A percentile compares a stretch with the other conserved stretches of the same genome.
Conservation (phyloP, 2,113 vertebrate species). For the Menura novaehollandiae region DNA sequence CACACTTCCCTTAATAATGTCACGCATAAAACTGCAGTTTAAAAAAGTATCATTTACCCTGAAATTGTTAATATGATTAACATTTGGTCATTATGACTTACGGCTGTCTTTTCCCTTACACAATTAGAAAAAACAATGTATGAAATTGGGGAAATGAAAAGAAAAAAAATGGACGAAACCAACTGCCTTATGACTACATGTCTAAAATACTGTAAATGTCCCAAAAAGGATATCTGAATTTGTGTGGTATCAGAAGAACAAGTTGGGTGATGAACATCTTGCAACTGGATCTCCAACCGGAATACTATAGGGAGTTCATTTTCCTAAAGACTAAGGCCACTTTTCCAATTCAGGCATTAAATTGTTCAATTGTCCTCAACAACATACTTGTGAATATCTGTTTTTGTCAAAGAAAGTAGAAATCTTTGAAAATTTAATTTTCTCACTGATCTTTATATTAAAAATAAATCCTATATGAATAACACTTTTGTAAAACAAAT, state of each 20-base stretch:
- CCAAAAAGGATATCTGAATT: neutral
- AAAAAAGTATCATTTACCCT: neutral
- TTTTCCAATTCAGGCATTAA: neutral
- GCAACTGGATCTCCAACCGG: neutral
- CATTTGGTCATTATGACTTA: neutral
- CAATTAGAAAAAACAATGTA: neutral
- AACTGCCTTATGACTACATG: neutral
- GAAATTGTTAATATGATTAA: neutral
- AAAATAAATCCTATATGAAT: constrained; percentile 13
- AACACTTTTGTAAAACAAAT: neutral
- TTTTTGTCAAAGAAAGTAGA: neutral
- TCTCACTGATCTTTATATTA: neutral
- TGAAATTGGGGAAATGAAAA: neutral
- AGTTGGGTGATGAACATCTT: neutral
- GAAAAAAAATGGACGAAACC: neutral
- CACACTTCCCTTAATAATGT: neutral
- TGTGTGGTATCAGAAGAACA: neutral
- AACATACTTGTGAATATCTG: neutral
- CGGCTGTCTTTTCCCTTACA: neutral
- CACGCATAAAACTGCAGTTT: neutral
- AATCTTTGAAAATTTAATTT: neutral
- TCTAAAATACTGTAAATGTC: neutral
- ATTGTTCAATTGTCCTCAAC: neutral
- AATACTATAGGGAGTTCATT: neutral
- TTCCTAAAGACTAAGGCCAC: neutral